These are phyloP conservation scores for Mylabris phalerata DNA, from an alignment of 1,140 invertebrate genomes.

Conservation along the genomic window DNA sequence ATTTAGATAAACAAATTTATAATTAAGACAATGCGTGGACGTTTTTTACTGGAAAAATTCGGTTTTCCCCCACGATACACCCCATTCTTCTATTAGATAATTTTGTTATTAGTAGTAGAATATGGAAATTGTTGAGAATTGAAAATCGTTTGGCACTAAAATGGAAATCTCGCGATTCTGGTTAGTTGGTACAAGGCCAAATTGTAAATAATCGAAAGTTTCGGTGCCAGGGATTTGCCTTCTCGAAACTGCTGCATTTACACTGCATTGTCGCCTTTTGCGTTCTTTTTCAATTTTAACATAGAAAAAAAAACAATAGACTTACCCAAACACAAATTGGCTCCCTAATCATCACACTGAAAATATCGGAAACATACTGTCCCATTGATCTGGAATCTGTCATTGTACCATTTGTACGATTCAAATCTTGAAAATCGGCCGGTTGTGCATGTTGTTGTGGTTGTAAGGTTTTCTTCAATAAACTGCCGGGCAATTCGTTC, in stretches of 20 bases:
- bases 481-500: neutral
- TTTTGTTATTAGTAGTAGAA: no score
- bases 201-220: neutral
- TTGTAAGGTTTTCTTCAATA: no score
- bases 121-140: no score
- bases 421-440: no score
- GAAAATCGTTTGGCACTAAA: neutral
- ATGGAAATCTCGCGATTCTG: neutral
- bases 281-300: no score
- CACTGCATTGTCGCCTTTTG: neutral
- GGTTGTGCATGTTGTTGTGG: neutral
- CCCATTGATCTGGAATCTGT: slow-evolving; percentile 40
- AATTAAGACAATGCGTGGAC: neutral
- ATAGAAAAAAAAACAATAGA: slow-evolving; percentile 16
- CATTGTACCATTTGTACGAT: no score
- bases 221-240: neutral
- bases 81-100: no score
- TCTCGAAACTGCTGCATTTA: neutral
- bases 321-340: slow-evolving; percentile 81
- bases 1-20: neutral
- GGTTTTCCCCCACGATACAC: no score
- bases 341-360: slow-evolving; percentile 71
- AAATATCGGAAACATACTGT: slow-evolving; percentile 57
- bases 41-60: neutral
- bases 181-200: neutral